Conservation (phyloP, 23 tunicate species). For the Styela clava region DNA sequence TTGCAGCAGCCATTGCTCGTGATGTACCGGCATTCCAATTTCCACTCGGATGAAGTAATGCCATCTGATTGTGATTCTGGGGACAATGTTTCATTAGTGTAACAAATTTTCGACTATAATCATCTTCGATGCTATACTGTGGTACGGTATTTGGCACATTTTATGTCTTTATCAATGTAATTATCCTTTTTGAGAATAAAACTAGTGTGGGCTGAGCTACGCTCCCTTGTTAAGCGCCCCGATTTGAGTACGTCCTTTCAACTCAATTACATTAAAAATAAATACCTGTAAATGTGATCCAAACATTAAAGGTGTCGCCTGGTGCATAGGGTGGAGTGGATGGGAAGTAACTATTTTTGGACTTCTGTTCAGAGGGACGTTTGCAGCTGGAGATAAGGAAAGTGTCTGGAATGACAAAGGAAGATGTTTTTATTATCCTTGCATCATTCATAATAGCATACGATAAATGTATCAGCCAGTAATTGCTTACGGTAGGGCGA, state of each 20-base stretch:
- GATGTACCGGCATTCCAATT: slow-evolving; percentile 50
- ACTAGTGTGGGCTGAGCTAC: too few species aligned
- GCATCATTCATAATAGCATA: neutral
- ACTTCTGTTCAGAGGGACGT: neutral
- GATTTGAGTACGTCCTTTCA: too few species aligned
- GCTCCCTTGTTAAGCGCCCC: too few species aligned
- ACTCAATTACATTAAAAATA: too few species aligned
- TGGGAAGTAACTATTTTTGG: slow-evolving; percentile 4
- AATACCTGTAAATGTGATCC: slow-evolving; percentile 78
- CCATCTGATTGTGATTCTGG: slow-evolving; percentile 64
- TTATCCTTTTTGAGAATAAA: too few species aligned
- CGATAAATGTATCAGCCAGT: neutral
- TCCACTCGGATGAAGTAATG: slow-evolving; percentile 72
- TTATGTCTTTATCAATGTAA: neutral
- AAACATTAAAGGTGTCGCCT: slow-evolving; percentile 65
- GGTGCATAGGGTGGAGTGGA: slow-evolving; percentile 44
- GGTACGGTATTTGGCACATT: neutral
- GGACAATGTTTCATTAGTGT: too few species aligned
- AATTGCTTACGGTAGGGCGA: too few species aligned
- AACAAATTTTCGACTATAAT: neutral
- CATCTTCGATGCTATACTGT: neutral
- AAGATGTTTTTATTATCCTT: neutral
- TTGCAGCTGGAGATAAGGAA: neutral
- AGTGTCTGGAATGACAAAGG: neutral
- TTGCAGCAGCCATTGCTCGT: slow-evolving; percentile 84